Percentiles rank a stretch among this genome's conserved stretches.
Evolutionary conservation across 92 coral and sea anemone species (phyloP).

Genomic region (Epizoanthus fatuus): DNA sequence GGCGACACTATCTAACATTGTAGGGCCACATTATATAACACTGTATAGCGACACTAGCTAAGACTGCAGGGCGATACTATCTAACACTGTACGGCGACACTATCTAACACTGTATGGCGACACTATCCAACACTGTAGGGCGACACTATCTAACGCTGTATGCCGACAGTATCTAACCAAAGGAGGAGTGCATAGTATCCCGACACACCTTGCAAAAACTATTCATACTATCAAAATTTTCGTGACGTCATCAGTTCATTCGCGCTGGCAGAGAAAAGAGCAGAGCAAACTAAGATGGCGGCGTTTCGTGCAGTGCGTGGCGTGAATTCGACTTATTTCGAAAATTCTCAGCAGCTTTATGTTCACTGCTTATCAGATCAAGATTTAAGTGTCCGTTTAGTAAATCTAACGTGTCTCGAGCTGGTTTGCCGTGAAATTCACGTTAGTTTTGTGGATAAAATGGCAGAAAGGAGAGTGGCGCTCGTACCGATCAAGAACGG

Average conservation of each 20-base stretch:
- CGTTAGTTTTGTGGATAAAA: constrained; percentile 44
- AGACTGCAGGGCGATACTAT: no score
- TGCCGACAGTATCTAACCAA: no score
- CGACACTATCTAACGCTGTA: no score
- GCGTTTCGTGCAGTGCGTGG: not conserved
- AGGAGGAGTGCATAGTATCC: constrained; percentile 16
- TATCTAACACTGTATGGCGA: no score
- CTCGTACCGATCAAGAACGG: not conserved
- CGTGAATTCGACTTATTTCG: not conserved
- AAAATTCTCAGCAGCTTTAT: constrained; percentile 17
- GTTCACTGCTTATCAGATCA: constrained; percentile 59
- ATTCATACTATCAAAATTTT: not conserved
- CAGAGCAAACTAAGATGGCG: constrained; percentile 5
- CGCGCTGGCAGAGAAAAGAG: not conserved
- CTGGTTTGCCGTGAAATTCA: constrained; percentile 62
- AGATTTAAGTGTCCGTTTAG: not conserved
- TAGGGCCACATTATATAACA: no score
- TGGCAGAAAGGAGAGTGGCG: constrained; percentile 6
- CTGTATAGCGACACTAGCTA: no score
- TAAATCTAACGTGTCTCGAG: constrained; percentile 33
- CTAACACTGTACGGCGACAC: no score
- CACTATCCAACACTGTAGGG: no score
- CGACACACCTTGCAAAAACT: not conserved
- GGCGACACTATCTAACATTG: no score
- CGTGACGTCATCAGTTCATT: constrained; percentile 41